Evolutionary conservation across 2,113 vertebrate species (phyloP), one percentile per base, ranked within the genome.

Genomic region (Melanocharis versteri): DNA sequence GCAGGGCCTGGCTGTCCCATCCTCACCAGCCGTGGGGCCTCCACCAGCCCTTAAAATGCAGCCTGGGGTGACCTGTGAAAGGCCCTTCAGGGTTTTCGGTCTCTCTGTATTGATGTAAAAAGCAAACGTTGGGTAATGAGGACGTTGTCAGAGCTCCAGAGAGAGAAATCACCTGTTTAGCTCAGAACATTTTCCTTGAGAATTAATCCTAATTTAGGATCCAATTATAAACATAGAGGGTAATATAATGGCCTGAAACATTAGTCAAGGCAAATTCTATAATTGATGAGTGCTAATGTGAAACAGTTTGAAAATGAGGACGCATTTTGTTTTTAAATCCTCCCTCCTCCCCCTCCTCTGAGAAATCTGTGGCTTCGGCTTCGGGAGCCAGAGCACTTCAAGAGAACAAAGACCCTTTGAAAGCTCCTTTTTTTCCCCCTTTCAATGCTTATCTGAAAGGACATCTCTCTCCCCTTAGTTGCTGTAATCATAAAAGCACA

Each of bases 321-420:
- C 42, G 16, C 94, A 51, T 64, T 91, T 94, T 97, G 96, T 96
- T 97, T 98, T 97, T 72, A 79, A 97, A 93, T 96, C 94, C 93
- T 72, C 87, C 93, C 94, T 94, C 68, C 90, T 93, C 81, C 83
- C 94, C 93, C 70, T 97, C 96, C 96, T 96, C 95, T 47, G 89
- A 96, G 97, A 73, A 91, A 85, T 89, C 93, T 57, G 84, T 64
- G 57, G 94, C 94, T 94, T 86, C 66, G 57, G 94, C 94, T 94
- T 86, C 10, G 35, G 76, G 97, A 96, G 94, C 95, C 13, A 11
- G 95, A 95, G 95, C 96, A 91, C 96, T 98, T 96, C 91, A 94
- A 87, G 96, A 97, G 97, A 98, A 98, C 97, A 98, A 98, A 98
- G 96, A 77, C 92, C 92, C 96, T 97, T 98, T 98, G 98, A 98